phyloP scores from a whole-genome alignment of 2,888 invertebrate genomes.

The Opisthograptis luteolata region DNA sequence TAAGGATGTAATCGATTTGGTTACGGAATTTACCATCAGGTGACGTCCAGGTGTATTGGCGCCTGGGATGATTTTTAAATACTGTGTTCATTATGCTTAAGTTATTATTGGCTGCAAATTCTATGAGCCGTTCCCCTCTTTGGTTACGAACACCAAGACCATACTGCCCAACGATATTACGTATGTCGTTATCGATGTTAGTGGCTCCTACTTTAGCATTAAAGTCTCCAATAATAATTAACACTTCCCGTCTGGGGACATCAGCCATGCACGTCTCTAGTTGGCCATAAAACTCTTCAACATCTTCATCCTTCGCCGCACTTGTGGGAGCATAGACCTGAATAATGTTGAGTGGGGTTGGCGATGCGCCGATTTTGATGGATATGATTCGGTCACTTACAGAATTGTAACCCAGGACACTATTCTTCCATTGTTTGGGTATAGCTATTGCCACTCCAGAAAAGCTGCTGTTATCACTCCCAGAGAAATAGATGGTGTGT shows the following conservation, averaged over 20 bases:
- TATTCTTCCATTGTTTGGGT: neutral
- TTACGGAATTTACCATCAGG: constrained; percentile 23
- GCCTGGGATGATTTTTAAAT: constrained; percentile 34
- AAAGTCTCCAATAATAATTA: constrained; percentile 19
- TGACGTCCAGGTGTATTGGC: constrained; percentile 28
- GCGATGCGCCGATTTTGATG: constrained; percentile 12
- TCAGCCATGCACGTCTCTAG: constrained; percentile 2
- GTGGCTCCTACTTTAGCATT: constrained; percentile 30
- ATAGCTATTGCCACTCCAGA: constrained; percentile 2
- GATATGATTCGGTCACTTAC: constrained; percentile 12
- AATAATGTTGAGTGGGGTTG: constrained; percentile 25
- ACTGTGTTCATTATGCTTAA: constrained; percentile 27
- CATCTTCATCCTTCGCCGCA: constrained; percentile 11
- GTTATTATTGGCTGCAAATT: constrained; percentile 21
- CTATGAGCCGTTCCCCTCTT: constrained; percentile 25
- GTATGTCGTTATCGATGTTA: neutral
- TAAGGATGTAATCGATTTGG: constrained; percentile 34
- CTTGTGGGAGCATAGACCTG: constrained; percentile 30
- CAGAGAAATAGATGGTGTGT: constrained; percentile 23
- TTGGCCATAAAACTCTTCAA: constrained; percentile 16
- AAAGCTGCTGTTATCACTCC: constrained; percentile 2
- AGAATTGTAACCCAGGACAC: neutral
- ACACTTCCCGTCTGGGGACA: constrained; percentile 21
- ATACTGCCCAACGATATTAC: constrained; percentile 16
- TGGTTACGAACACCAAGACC: constrained; percentile 31